phyloP scores from a whole-genome alignment of 2,113 vertebrate species.

The Micromys minutus region DNA sequence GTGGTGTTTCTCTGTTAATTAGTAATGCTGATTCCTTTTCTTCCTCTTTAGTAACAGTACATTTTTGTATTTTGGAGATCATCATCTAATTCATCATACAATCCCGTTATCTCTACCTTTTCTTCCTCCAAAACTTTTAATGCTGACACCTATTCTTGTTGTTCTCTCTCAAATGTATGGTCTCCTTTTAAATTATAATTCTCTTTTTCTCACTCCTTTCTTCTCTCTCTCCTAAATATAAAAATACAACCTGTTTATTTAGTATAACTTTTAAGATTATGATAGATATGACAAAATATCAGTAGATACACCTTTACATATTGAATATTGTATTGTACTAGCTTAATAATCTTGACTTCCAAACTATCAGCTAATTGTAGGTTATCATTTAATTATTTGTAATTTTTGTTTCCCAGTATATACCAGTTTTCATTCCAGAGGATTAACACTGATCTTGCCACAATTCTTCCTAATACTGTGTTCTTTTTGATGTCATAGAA shows the following conservation, averaged over 20 bases:
- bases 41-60: background rate
- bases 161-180: background rate
- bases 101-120: background rate
- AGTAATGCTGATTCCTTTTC: background rate
- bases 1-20: background rate
- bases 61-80: background rate
- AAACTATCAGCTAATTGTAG: background rate
- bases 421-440: background rate
- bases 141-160: fast-evolving
- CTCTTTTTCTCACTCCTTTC: too few species aligned
- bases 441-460: background rate
- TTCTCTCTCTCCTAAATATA: background rate
- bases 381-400: background rate
- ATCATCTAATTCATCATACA: background rate
- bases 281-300: background rate
- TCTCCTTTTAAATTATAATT: background rate
- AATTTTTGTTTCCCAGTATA: background rate
- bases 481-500: background rate
- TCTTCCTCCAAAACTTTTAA: background rate
- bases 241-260: background rate
- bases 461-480: background rate
- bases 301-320: background rate
- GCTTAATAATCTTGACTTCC: background rate
- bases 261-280: background rate
- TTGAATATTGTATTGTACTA: background rate